A percentile compares a stretch with the other conserved stretches of the same genome.
Evolutionary conservation across 2,888 invertebrate genomes (phyloP).

Genomic region (Dicycla oo): DNA sequence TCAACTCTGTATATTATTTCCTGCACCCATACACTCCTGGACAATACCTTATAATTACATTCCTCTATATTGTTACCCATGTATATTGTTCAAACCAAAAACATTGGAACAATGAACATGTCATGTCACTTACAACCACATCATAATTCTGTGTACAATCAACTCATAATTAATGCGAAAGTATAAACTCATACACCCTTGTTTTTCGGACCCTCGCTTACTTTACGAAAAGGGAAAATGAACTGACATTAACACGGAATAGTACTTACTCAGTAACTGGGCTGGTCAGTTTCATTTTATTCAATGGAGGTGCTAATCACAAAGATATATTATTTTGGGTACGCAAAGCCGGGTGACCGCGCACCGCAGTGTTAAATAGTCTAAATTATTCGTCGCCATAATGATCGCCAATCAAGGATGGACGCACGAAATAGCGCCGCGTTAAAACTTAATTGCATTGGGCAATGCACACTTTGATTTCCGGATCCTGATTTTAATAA

Average conservation of each 20-base stretch:
- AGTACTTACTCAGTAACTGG: constrained; percentile 64
- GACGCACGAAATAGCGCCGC: constrained; percentile 27
- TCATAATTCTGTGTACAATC: constrained; percentile 52
- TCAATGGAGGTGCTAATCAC: constrained; percentile 57
- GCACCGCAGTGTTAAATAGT: constrained; percentile 50
- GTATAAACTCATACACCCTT: constrained; percentile 56
- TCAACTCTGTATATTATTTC: too few species aligned
- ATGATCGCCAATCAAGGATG: constrained; percentile 56
- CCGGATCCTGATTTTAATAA: constrained; percentile 12
- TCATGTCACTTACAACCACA: constrained; percentile 49
- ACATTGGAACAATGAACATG: constrained; percentile 50
- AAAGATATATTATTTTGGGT: constrained; percentile 58
- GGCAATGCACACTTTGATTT: constrained; percentile 15
- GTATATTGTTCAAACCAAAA: constrained; percentile 32
- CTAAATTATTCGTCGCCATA: constrained; percentile 57
- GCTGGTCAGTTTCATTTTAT: constrained; percentile 57
- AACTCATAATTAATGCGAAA: constrained; percentile 60
- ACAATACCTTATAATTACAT: constrained; percentile 14
- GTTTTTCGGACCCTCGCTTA: constrained; percentile 54
- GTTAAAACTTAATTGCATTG: constrained; percentile 30
- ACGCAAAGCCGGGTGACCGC: constrained; percentile 43
- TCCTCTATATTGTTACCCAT: background rate
- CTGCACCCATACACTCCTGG: too few species aligned
- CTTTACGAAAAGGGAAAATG: constrained; percentile 58
- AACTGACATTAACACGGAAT: constrained; percentile 65